These are phyloP conservation scores for Priocnemis perturbator DNA, from an alignment of 2,888 invertebrate genomes.

Conservation along the genomic window DNA sequence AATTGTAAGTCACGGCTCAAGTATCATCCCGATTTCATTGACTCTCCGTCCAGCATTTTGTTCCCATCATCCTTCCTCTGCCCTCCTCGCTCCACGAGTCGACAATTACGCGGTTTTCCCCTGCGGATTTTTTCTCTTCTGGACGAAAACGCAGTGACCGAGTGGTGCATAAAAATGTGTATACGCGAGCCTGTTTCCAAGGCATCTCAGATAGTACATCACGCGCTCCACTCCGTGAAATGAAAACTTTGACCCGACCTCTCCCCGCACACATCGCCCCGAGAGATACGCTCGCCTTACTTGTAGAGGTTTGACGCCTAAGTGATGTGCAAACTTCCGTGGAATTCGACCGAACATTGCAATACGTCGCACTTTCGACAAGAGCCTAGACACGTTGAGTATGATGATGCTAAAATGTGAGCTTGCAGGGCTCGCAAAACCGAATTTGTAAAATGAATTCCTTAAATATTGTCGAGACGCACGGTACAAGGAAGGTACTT, in stretches of 20 bases:
- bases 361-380: conserved; percentile 25
- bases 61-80: too few relatives aligned
- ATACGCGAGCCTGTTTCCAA: background rate
- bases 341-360: conserved; percentile 21
- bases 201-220: background rate
- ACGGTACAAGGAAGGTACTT: too few relatives aligned
- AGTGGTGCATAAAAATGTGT: conserved; percentile 1
- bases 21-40: too few relatives aligned
- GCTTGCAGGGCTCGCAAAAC: conserved; percentile 2
- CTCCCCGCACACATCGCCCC: too few relatives aligned
- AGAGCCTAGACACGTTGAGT: conserved; percentile 32
- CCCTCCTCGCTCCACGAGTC: too few relatives aligned
- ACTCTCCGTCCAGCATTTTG: too few relatives aligned
- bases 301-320: background rate
- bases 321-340: conserved; percentile 11
- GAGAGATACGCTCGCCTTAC: background rate
- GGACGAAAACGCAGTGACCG: too few relatives aligned
- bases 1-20: conserved; percentile 12
- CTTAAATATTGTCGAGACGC: too few relatives aligned
- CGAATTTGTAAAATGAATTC: too few relatives aligned
- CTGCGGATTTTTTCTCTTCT: too few relatives aligned
- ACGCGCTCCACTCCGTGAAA: background rate
- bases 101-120: too few relatives aligned
- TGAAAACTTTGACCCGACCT: background rate
- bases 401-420: conserved; percentile 14